Base-by-base conservation (phyloP, 2,113 vertebrate species). In the Fulica atra region DNA sequence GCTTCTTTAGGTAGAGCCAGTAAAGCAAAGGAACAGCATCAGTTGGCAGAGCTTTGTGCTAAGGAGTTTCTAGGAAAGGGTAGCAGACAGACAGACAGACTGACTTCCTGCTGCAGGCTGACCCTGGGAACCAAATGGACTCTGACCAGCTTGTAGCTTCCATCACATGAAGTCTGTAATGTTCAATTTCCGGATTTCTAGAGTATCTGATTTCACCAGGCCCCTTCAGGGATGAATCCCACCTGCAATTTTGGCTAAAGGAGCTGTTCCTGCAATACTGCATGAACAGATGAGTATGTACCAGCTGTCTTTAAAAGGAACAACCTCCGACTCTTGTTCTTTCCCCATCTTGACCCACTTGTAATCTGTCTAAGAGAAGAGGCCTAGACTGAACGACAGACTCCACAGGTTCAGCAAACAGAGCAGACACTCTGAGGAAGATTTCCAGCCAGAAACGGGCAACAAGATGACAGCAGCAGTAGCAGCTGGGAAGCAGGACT, bases 401-500 rank as follows among this genome's bases (percentile, higher is more conserved):
- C 95, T 92, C 89, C 90, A 92, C 94, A 95, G 83, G 94, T 92
- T 96, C 96, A 96, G 93, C 92, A 95, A 97, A 95, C 88, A 93
- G 89, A 95, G 91, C 4, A n/a, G 81, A 96, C 92, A 94, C 86
- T 94, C 92, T 94, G 88, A 95, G 91, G 86, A 96, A 96, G 92
- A 96, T 89, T 89, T 95, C 80, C 93, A 96, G 79, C 84, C 86
- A 89, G 84, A 93, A 96, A 95, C 6, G 19, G 86, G 89, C 80
- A 89, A 93, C 83, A 61, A 69, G 78, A 89, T 81, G 93, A 85
- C 54, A 87, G 93, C 57, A 96, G 94, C 88, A 88, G 83, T 61
- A 95, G 95, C 86, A 95, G 95, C 86, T 93, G 66, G 77, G 81
- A 96, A 93, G 93, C 92, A 82, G 77, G 57, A 95, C 65, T 51